Conservation (phyloP, 2,797 vertebrate genomes). For the Enteromius argenteus region DNA sequence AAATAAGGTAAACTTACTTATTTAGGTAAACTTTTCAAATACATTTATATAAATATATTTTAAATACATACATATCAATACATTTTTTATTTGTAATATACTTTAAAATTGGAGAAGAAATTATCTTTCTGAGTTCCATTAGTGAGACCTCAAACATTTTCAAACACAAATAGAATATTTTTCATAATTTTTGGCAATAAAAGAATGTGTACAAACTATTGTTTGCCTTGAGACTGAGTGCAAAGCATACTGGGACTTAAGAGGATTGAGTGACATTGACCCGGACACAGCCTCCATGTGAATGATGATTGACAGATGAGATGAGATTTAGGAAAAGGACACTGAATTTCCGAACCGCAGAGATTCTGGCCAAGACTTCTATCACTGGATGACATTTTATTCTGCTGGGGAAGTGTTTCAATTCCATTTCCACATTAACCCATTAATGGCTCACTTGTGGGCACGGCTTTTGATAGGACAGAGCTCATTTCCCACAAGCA, state of each 20-base stretch:
- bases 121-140: neutral
- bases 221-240: neutral
- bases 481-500: slow-evolving; percentile 27
- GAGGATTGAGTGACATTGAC: slow-evolving; percentile 35
- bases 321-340: slow-evolving; percentile 52
- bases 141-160: neutral
- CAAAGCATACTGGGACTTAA: slow-evolving; percentile 2
- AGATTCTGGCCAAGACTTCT: slow-evolving; percentile 40
- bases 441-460: slow-evolving; percentile 25
- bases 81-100: neutral
- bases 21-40: neutral
- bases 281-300: slow-evolving; percentile 25
- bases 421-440: slow-evolving; percentile 59
- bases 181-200: neutral
- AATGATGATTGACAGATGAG: slow-evolving; percentile 54
- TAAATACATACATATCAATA: neutral
- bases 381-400: slow-evolving; percentile 57
- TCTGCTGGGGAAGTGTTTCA: slow-evolving; percentile 50
- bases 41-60: neutral
- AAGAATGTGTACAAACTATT: slow-evolving; percentile 17
- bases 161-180: neutral
- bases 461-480: slow-evolving; percentile 23
- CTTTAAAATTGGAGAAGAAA: neutral
- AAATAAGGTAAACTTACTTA: neutral
- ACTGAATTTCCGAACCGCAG: slow-evolving; percentile 40